A percentile compares a stretch with the other conserved stretches of the same genome.
Conservation (phyloP, 2,797 vertebrate species). For the Capromys pilorides region DNA sequence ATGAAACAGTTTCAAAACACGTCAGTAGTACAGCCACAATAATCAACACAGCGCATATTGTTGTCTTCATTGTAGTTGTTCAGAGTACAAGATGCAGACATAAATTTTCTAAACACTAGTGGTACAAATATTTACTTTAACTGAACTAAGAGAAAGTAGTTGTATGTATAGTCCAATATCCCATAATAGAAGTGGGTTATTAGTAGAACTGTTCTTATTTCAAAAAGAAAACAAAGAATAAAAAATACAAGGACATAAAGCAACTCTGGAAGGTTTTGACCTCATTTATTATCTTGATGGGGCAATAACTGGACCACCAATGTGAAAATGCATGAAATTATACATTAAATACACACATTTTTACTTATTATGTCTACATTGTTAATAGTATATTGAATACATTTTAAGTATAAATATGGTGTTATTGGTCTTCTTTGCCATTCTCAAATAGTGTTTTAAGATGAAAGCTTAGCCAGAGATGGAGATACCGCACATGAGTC, state of each 20-base stretch:
- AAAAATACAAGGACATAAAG: background rate
- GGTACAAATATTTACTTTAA: too few species aligned
- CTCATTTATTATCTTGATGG: background rate
- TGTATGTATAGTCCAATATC: too few species aligned
- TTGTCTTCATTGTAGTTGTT: too few species aligned
- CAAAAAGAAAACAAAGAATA: background rate
- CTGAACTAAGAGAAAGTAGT: too few species aligned
- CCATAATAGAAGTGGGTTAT: too few species aligned
- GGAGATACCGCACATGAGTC: background rate
- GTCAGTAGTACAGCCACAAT: too few species aligned
- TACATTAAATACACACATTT: background rate
- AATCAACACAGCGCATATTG: too few species aligned
- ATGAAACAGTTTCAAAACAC: too few species aligned
- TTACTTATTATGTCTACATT: background rate
- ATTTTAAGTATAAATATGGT: constrained; percentile 43
- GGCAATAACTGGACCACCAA: background rate
- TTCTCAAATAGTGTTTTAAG: background rate
- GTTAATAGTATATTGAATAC: background rate
- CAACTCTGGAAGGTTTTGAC: background rate
- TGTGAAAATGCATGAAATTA: background rate
- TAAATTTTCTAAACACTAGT: too few species aligned
- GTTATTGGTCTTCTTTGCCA: background rate
- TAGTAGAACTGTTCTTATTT: background rate
- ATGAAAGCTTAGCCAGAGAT: background rate
- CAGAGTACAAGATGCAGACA: too few species aligned